Percentiles rank a stretch among this genome's conserved stretches.
Conservation (phyloP, 64 coral and sea anemone genomes). For the Anthopleura sola region DNA sequence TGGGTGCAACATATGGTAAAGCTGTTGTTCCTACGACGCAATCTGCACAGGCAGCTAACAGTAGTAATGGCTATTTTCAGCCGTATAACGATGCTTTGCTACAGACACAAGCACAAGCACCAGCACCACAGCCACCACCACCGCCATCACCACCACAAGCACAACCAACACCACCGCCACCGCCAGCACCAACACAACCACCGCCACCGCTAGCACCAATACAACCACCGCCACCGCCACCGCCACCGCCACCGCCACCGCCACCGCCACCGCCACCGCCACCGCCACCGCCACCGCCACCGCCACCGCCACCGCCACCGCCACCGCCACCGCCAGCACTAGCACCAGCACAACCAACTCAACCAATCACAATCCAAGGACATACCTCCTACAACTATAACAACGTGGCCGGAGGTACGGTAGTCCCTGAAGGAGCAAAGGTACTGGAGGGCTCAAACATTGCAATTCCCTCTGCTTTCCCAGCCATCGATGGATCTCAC, state of each 20-base stretch:
- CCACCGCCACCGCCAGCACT: neutral
- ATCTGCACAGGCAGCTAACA: neutral
- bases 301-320: neutral
- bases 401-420: neutral
- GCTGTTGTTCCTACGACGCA: neutral
- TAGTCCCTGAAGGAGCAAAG: neutral
- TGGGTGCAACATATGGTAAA: neutral
- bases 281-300: neutral
- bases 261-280: neutral
- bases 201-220: neutral
- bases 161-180: neutral
- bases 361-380: neutral
- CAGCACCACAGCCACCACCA: neutral
- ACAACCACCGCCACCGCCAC: neutral
- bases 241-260: neutral
- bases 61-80: neutral
- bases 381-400: neutral
- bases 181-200: neutral
- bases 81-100: neutral
- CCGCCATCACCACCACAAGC: neutral
- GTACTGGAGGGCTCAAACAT: neutral
- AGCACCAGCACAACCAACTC: conserved; percentile 1
- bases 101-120: neutral
- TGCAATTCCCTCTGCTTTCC: neutral
- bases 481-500: neutral